These are phyloP conservation scores for Anoplius nigerrimus DNA, from an alignment of 2,888 invertebrate genomes.

Conservation along the genomic window DNA sequence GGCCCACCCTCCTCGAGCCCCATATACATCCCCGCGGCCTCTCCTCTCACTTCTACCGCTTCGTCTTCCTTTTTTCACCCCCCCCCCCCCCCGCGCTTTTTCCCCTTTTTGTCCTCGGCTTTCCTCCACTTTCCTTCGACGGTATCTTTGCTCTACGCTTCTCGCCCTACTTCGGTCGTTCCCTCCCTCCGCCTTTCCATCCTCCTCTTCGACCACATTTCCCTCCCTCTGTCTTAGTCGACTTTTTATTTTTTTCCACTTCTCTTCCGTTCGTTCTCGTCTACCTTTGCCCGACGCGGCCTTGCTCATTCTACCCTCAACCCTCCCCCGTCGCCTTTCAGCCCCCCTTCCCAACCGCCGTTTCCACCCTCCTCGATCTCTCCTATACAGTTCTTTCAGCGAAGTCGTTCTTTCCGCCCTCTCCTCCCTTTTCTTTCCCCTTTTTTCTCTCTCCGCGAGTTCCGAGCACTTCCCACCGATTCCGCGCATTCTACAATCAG, in stretches of 20 bases:
- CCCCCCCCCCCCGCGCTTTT: not conserved
- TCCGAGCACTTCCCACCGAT: too few species aligned
- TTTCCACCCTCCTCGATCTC: too few species aligned
- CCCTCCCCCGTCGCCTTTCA: not conserved
- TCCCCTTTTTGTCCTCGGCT: not conserved
- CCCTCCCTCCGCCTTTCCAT: not conserved
- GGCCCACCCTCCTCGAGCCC: slow-evolving; percentile 9
- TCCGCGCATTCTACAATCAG: too few species aligned
- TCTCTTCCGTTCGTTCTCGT: not conserved
- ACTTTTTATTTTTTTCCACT: too few species aligned
- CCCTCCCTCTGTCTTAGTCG: not conserved
- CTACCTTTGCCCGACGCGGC: not conserved
- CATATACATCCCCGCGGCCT: not conserved
- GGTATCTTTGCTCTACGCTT: not conserved
- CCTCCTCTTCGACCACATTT: not conserved
- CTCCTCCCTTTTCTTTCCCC: not conserved
- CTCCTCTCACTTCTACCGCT: not conserved
- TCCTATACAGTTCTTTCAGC: not conserved
- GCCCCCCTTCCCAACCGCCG: not conserved
- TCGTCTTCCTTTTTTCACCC: not conserved
- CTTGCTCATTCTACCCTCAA: not conserved
- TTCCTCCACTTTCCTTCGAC: not conserved
- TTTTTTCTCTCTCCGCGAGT: too few species aligned
- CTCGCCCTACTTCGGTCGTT: not conserved
- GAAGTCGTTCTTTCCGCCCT: not conserved